Conservation (phyloP, 2,113 vertebrate genomes). For the Actenoides hombroni region DNA sequence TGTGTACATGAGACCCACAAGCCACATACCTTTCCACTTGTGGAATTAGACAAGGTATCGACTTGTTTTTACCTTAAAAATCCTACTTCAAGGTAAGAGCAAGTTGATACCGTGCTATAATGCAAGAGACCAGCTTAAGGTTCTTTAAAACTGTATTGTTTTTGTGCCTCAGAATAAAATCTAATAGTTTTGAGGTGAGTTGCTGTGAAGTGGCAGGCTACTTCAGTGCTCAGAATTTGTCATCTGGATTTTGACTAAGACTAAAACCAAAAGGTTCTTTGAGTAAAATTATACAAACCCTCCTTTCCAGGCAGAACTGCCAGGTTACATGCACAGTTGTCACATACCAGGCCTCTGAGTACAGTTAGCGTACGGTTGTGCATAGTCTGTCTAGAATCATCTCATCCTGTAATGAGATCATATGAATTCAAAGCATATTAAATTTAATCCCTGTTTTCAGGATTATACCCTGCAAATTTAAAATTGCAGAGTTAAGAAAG, state of each 20-base stretch:
- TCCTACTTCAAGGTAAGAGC: background rate
- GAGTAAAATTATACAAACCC: background rate
- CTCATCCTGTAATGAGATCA: constrained; percentile 8
- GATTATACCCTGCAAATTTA: constrained; percentile 32
- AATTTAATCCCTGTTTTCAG: constrained; percentile 41
- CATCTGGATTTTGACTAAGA: background rate
- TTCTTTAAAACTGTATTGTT: background rate
- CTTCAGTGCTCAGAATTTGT: background rate
- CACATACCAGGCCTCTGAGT: background rate
- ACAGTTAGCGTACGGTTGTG: background rate
- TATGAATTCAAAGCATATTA: constrained; percentile 15
- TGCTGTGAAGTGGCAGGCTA: background rate
- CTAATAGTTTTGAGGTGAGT: background rate
- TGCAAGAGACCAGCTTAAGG: background rate
- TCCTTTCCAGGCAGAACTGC: background rate
- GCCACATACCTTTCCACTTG: background rate
- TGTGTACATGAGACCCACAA: background rate
- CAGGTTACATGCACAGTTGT: background rate
- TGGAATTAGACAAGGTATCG: background rate
- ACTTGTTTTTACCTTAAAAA: background rate
- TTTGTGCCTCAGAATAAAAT: background rate
- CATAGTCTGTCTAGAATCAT: background rate
- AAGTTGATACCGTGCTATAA: background rate
- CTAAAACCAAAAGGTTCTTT: constrained; percentile 9
- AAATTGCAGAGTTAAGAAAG: background rate